These are phyloP conservation scores for Basileuterus tristriatus DNA, from an alignment of 2,797 vertebrate species.

Conservation along the genomic window DNA sequence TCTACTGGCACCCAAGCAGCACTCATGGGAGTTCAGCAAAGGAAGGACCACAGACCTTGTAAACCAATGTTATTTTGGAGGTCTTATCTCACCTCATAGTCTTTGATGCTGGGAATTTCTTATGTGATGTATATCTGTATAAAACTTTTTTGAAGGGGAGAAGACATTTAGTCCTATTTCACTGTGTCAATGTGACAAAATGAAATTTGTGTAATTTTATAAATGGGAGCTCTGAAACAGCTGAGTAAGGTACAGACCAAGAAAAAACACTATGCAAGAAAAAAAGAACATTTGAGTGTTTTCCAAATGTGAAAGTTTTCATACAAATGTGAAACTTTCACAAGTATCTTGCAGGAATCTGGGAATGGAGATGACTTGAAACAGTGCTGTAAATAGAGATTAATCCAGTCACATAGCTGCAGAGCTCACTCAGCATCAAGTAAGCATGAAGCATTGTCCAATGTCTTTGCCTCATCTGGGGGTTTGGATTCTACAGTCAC, in stretches of 20 bases:
- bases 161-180: background rate
- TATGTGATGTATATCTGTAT: background rate
- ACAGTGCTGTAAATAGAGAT: background rate
- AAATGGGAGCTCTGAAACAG: background rate
- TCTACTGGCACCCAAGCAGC: background rate
- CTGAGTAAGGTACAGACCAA: background rate
- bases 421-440: background rate
- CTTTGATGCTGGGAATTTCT: background rate
- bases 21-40: background rate
- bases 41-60: background rate
- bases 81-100: background rate
- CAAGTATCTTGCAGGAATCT: background rate
- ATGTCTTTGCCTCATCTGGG: fast-evolving
- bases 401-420: background rate
- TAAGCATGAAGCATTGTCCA: background rate
- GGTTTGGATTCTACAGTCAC: background rate
- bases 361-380: background rate
- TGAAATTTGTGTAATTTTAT: background rate
- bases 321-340: background rate
- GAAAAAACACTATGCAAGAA: background rate
- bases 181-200: background rate
- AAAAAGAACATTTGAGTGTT: background rate
- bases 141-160: background rate
- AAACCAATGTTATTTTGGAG: background rate
- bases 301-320: background rate